phyloP scores from a whole-genome alignment of 2,797 vertebrate species.

The Pseudotriccus pelzelni region DNA sequence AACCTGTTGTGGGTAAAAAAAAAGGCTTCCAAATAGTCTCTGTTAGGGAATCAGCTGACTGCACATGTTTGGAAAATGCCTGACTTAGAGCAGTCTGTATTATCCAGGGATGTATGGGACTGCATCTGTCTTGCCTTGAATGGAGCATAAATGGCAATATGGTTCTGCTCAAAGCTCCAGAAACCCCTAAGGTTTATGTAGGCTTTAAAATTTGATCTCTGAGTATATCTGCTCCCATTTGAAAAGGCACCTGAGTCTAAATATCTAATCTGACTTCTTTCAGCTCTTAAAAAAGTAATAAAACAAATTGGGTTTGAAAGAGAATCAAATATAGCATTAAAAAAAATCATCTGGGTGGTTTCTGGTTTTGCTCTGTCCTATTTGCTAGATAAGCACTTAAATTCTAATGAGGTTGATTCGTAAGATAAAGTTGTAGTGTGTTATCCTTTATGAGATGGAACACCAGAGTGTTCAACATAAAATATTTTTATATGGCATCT shows the following conservation, averaged over 20 bases:
- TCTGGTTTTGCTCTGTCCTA: not conserved
- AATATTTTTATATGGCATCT: not conserved
- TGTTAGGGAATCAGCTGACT: not conserved
- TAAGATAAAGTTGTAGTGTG: not conserved
- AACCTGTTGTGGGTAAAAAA: not conserved
- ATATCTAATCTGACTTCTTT: not conserved
- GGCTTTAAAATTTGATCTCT: slow-evolving; percentile 3
- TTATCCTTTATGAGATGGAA: not conserved
- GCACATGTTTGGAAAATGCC: not conserved
- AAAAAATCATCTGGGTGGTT: not conserved
- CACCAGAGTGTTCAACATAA: not conserved
- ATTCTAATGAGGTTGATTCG: not conserved
- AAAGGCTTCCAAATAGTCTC: not conserved
- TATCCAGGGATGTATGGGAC: not conserved
- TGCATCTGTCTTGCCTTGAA: not conserved
- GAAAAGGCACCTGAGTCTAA: not conserved
- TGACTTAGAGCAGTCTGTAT: not conserved
- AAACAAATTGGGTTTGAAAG: not conserved
- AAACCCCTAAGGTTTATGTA: not conserved
- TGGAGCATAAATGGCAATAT: not conserved
- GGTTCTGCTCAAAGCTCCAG: not conserved
- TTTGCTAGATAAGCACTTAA: not conserved
- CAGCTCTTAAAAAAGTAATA: not conserved
- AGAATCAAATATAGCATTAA: not conserved
- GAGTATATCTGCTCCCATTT: not conserved